Conservation (phyloP, 2,113 vertebrate species). For the Leptobrachium leishanense region DNA sequence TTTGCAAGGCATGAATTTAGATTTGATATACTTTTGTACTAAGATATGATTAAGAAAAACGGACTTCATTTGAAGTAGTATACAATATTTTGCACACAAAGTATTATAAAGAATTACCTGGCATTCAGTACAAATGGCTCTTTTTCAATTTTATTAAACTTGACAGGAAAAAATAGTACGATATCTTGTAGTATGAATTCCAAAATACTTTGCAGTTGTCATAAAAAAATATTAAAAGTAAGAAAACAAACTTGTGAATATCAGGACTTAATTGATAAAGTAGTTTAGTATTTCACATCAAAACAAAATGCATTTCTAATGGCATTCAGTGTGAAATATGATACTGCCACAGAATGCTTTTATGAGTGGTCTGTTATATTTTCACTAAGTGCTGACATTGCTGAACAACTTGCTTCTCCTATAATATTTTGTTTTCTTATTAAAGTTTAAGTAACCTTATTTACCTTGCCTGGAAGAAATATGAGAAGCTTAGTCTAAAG, state of each 20-base stretch:
- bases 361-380: background rate
- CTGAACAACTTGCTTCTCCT: background rate
- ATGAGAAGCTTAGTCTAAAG: too few relatives aligned
- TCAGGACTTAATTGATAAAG: too few relatives aligned
- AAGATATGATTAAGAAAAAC: conserved; percentile 37
- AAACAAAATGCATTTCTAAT: background rate
- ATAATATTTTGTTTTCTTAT: background rate
- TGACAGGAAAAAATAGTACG: conserved; percentile 41
- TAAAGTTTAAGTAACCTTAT: too few relatives aligned
- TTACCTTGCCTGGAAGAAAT: too few relatives aligned
- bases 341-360: background rate
- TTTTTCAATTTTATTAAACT: conserved; percentile 53
- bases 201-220: conserved; percentile 58
- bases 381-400: background rate
- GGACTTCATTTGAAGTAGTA: conserved; percentile 23
- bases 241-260: background rate
- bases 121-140: conserved; percentile 35
- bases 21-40: conserved; percentile 51
- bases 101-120: conserved; percentile 42
- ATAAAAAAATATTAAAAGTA: conserved; percentile 50
- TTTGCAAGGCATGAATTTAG: conserved; percentile 50
- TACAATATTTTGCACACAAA: conserved; percentile 39
- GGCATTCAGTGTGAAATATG: background rate
- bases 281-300: background rate
- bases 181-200: conserved; percentile 45